phyloP scores from a whole-genome alignment of 2,888 invertebrate genomes.

The Volucella bombylans region DNA sequence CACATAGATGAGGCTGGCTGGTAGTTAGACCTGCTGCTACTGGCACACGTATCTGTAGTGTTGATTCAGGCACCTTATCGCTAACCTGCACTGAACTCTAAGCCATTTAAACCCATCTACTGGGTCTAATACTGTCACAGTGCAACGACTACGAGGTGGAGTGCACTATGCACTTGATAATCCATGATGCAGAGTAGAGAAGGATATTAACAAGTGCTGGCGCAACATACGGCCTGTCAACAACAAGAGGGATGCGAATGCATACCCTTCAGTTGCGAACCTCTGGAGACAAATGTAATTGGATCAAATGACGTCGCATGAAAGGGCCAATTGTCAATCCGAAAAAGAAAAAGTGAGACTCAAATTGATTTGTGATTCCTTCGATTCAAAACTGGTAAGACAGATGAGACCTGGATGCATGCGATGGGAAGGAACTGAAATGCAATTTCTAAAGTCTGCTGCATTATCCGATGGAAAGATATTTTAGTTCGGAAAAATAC shows the following conservation, averaged over 20 bases:
- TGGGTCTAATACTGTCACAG: neutral
- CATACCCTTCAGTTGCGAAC: conserved; percentile 45
- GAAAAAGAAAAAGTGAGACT: conserved; percentile 22
- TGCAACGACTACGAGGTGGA: too few species aligned
- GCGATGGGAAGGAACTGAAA: conserved; percentile 26
- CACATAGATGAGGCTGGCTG: conserved; percentile 15
- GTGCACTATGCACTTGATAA: conserved; percentile 46
- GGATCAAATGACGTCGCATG: conserved; percentile 70
- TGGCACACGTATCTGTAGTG: conserved; percentile 40
- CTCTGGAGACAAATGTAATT: conserved; percentile 62
- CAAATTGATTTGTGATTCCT: conserved; percentile 43
- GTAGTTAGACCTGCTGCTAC: conserved; percentile 22
- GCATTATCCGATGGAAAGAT: conserved; percentile 17
- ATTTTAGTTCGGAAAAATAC: neutral
- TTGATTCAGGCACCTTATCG: conserved; percentile 62
- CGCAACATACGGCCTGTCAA: conserved; percentile 58
- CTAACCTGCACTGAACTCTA: conserved; percentile 41
- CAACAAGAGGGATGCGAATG: conserved; percentile 60
- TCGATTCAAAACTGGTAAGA: conserved; percentile 1
- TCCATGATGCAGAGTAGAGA: conserved; percentile 29
- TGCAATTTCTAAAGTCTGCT: conserved; percentile 43
- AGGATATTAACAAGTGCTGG: conserved; percentile 14
- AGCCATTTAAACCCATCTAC: neutral
- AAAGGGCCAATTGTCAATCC: conserved; percentile 61
- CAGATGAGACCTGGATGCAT: neutral